A percentile compares a stretch with the other conserved stretches of the same genome.
These are phyloP conservation scores for Strix uralensis DNA, from an alignment of 2,113 vertebrate genomes.

Conservation along the genomic window DNA sequence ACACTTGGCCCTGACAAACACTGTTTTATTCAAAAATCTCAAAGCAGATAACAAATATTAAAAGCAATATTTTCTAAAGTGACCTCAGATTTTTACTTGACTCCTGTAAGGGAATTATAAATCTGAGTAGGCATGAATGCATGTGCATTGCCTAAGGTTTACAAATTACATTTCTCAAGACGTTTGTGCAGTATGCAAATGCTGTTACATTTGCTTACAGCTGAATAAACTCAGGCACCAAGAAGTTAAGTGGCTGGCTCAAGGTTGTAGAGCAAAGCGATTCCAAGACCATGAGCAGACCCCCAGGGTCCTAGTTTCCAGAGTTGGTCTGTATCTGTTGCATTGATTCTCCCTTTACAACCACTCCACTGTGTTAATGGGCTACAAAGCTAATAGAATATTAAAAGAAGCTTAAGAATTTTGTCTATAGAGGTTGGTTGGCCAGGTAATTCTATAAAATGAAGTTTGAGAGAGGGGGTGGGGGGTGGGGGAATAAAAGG, in stretches of 20 bases:
- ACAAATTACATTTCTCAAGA: background rate
- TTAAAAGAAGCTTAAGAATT: constrained; percentile 39
- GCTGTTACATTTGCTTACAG: background rate
- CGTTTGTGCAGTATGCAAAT: constrained; percentile 1
- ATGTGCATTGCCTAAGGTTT: background rate
- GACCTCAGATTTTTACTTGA: background rate
- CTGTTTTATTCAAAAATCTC: background rate
- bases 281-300: background rate
- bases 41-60: background rate
- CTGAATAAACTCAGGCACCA: background rate
- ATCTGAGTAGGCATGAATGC: background rate
- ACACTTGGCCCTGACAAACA: background rate
- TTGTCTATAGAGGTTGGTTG: constrained; percentile 9
- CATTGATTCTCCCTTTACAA: constrained; percentile 10
- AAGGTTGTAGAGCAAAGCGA: background rate
- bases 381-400: constrained; percentile 23
- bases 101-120: background rate
- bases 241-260: constrained; percentile 36
- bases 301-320: background rate
- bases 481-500: background rate
- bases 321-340: background rate
- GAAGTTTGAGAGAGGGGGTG: background rate
- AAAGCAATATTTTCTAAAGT: background rate
- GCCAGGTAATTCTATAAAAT: constrained; percentile 10
- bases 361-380: background rate